Percentiles rank a stretch among this genome's conserved stretches.
Conservation (phyloP, 2,888 invertebrate species). For the Phortica okadai region DNA sequence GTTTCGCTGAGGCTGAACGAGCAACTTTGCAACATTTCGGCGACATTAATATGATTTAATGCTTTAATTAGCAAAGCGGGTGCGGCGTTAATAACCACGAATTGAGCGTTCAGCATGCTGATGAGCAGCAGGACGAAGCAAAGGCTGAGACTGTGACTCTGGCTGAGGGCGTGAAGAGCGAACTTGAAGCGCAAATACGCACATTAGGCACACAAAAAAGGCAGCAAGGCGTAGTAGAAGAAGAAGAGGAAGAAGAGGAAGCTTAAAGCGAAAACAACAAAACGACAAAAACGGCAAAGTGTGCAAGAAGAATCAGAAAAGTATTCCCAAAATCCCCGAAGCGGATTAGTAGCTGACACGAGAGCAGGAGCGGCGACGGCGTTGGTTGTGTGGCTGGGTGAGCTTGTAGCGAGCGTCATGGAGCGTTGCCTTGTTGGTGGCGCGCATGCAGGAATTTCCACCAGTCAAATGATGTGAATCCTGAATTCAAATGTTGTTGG, state of each 20-base stretch:
- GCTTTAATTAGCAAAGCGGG: slow-evolving; percentile 72
- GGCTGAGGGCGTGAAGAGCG: slow-evolving; percentile 12
- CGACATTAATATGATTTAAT: slow-evolving; percentile 75
- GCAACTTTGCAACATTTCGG: slow-evolving; percentile 69
- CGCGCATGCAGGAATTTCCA: neutral
- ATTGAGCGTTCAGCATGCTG: slow-evolving; percentile 31
- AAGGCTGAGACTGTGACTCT: slow-evolving; percentile 36
- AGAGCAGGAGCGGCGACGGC: slow-evolving; percentile 52
- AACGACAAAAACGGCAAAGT: slow-evolving; percentile 14
- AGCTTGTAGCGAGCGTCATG: neutral
- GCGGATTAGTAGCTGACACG: slow-evolving; percentile 69
- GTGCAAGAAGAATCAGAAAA: slow-evolving; percentile 63
- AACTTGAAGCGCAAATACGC: slow-evolving; percentile 35
- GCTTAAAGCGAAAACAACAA: neutral
- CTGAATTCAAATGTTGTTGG: neutral
- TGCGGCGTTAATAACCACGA: slow-evolving; percentile 40
- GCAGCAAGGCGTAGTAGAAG: neutral
- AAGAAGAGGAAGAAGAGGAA: neutral
- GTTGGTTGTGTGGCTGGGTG: slow-evolving; percentile 46
- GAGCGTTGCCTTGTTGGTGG: too few relatives aligned
- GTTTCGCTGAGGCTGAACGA: slow-evolving; percentile 17
- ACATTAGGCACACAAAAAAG: slow-evolving; percentile 36
- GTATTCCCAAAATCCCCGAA: slow-evolving; percentile 76
- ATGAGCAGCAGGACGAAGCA: slow-evolving; percentile 46
- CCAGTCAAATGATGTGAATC: neutral